phyloP scores from a whole-genome alignment of 2,113 vertebrate genomes.

The Globicephala melas region DNA sequence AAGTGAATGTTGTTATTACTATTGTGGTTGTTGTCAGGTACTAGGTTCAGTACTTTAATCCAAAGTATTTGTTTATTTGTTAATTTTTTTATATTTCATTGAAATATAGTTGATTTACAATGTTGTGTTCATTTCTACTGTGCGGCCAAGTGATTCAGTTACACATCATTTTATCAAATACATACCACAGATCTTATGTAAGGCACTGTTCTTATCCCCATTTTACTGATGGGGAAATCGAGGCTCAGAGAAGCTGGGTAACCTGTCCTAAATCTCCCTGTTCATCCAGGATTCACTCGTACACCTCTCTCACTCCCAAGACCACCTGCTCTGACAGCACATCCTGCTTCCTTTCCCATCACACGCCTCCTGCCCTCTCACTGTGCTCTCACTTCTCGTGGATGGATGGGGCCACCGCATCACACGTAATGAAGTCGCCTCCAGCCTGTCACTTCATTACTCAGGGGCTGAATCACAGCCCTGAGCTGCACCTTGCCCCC shows the following conservation, averaged over 20 bases:
- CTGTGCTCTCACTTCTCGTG: background rate
- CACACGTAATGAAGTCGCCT: constrained; percentile 7
- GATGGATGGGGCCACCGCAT: background rate
- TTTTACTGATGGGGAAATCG: background rate
- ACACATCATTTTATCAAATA: background rate
- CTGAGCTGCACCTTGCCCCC: background rate
- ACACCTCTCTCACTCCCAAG: background rate
- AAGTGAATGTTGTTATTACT: background rate
- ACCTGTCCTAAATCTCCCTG: background rate
- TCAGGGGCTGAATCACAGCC: background rate
- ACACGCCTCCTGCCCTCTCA: background rate
- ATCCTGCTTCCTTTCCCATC: background rate
- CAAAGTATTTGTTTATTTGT: background rate
- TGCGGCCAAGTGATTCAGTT: background rate
- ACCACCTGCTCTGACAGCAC: background rate
- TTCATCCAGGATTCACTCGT: background rate
- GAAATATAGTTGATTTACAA: background rate
- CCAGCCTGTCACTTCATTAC: constrained; percentile 34
- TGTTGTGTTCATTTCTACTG: background rate
- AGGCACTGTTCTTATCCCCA: background rate
- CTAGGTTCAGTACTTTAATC: background rate
- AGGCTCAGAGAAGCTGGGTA: background rate
- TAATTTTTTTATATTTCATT: background rate
- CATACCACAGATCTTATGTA: background rate
- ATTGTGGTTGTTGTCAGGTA: background rate